phyloP scores from a whole-genome alignment of 2,113 vertebrate species.

The Atractosteus spatula region DNA sequence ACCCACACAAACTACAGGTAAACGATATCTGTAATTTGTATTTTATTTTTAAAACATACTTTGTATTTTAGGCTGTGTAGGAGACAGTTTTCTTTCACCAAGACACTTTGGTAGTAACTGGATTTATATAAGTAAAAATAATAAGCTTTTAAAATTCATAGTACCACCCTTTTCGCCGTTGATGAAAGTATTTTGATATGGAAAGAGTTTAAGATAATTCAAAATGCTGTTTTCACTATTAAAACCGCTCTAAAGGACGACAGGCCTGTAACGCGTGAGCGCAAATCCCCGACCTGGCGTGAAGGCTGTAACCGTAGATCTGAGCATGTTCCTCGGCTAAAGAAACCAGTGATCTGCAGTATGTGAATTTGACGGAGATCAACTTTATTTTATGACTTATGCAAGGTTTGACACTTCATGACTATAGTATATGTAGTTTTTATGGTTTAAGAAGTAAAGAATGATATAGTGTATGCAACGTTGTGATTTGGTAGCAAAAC shows the following conservation, averaged over 20 bases:
- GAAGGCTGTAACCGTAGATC: not conserved
- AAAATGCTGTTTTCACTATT: no score
- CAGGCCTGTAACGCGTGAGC: not conserved
- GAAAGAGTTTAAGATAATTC: not conserved
- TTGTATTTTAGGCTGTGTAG: not conserved
- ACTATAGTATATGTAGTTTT: not conserved
- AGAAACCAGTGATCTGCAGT: not conserved
- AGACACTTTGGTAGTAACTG: not conserved
- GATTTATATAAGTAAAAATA: constrained; percentile 9
- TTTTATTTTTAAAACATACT: not conserved
- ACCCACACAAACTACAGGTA: constrained; percentile 54
- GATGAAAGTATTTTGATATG: not conserved
- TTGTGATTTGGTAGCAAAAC: not conserved
- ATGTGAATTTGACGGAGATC: not conserved
- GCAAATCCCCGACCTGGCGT: not conserved
- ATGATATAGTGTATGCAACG: no score
- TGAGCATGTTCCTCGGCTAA: not conserved
- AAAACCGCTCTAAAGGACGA: not conserved
- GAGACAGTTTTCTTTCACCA: no score
- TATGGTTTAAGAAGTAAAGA: not conserved
- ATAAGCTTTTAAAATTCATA: not conserved
- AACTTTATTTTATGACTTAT: no score
- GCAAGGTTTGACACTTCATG: not conserved
- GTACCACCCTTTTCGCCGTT: no score
- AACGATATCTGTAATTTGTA: not conserved